Evolutionary conservation across 2,888 invertebrate species (phyloP).

Genomic region (Callyntrura guangdongensis): DNA sequence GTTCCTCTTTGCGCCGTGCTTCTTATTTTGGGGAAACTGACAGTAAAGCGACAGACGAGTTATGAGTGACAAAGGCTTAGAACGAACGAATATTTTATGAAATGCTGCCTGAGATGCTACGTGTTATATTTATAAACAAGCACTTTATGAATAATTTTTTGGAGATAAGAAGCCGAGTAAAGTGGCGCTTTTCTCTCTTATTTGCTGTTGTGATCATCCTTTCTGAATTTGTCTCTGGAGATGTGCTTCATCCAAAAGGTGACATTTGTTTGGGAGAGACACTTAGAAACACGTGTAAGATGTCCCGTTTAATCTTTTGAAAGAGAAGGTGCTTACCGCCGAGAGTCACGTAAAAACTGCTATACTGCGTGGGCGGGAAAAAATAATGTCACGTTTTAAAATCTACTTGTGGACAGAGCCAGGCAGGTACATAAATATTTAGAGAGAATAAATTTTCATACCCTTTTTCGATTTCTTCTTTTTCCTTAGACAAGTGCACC

Average conservation of each 20-base stretch:
- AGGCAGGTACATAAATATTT: no score
- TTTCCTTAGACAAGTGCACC: conserved; percentile 83
- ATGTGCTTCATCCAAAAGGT: conserved; percentile 16
- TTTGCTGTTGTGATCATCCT: neutral
- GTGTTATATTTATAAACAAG: conserved; percentile 54
- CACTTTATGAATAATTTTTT: conserved; percentile 37
- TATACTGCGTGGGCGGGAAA: conserved; percentile 16
- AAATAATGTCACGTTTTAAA: neutral
- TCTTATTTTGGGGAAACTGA: conserved; percentile 25
- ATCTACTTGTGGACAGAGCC: no score
- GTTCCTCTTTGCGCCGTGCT: neutral
- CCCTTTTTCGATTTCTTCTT: neutral
- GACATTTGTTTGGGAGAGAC: conserved; percentile 31
- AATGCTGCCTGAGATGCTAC: neutral
- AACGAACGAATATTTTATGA: conserved; percentile 13
- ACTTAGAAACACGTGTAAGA: conserved; percentile 57
- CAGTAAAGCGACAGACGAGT: conserved; percentile 54
- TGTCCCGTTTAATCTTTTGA: conserved; percentile 1
- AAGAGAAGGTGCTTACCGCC: neutral
- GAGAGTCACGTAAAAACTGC: no score
- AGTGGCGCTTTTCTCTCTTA: neutral
- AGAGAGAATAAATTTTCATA: neutral
- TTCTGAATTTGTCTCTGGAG: neutral
- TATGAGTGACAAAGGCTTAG: conserved; percentile 55
- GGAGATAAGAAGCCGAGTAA: no score